Conservation (phyloP, 2,113 vertebrate species). For the Elephantulus edwardii region DNA sequence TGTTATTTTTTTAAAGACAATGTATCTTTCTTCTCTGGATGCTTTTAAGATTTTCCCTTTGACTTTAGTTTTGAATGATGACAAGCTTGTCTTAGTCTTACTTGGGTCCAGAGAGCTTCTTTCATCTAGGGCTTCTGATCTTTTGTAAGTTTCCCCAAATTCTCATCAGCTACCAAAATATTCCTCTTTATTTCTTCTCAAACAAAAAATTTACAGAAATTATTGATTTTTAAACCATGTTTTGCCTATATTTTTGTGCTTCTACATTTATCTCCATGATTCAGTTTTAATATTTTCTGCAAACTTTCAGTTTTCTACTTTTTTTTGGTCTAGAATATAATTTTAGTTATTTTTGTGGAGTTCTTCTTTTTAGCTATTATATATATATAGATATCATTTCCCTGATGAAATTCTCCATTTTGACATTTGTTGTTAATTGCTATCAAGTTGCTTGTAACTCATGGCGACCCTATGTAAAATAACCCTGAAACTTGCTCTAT, state of each 20-base stretch:
- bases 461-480: no score
- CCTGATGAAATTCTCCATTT: no score
- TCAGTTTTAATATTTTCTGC: not conserved
- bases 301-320: not conserved
- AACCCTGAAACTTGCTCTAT: no score
- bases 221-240: not conserved
- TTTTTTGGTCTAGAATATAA: not conserved
- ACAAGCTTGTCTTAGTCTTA: constrained; percentile 6
- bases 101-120: constrained; percentile 3
- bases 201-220: not conserved
- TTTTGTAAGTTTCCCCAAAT: constrained; percentile 31
- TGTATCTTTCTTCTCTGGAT: constrained; percentile 8
- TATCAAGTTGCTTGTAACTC: no score
- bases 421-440: no score
- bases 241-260: not conserved
- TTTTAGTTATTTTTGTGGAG: not conserved
- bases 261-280: not conserved
- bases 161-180: not conserved
- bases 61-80: constrained; percentile 38
- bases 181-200: constrained; percentile 1
- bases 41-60: constrained; percentile 46
- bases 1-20: constrained; percentile 26
- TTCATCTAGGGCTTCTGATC: not conserved
- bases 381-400: no score
- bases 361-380: no score